Evolutionary conservation across 2,888 invertebrate species (phyloP).

Genomic region (Sericinus montela): DNA sequence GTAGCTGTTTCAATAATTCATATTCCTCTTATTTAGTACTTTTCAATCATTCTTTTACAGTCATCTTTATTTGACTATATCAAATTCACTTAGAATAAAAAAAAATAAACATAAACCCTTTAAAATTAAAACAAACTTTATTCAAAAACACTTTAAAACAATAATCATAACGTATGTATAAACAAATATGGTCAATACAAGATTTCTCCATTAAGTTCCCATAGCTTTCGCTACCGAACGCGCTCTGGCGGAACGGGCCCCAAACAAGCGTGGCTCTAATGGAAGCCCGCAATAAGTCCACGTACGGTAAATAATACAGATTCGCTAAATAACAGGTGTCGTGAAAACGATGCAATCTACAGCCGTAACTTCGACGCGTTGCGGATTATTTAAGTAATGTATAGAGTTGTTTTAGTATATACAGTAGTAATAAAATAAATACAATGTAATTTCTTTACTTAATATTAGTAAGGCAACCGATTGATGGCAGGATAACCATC

Average conservation of each 20-base stretch:
- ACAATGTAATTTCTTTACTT: too few species aligned
- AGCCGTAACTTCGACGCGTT: slow-evolving; percentile 44
- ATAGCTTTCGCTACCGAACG: slow-evolving; percentile 40
- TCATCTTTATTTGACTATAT: too few species aligned
- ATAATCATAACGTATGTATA: slow-evolving; percentile 4
- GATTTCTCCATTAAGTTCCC: slow-evolving; percentile 42
- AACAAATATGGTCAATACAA: slow-evolving; percentile 15
- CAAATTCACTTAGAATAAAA: too few species aligned
- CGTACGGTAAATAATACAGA: slow-evolving; percentile 52
- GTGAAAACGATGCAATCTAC: slow-evolving; percentile 47
- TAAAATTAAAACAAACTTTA: too few species aligned
- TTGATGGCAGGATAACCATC: too few species aligned
- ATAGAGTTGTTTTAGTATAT: slow-evolving; percentile 16
- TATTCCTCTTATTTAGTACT: too few species aligned
- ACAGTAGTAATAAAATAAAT: too few species aligned
- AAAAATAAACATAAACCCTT: too few species aligned
- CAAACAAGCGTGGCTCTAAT: slow-evolving; percentile 29
- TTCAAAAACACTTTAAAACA: not conserved
- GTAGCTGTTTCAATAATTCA: too few species aligned
- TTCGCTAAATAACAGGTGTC: slow-evolving; percentile 63
- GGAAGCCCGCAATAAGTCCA: slow-evolving; percentile 30
- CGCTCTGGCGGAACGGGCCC: slow-evolving; percentile 37
- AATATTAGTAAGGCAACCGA: too few species aligned
- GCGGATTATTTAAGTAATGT: slow-evolving; percentile 19
- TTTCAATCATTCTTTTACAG: too few species aligned